Percentiles rank a stretch among this genome's conserved stretches.
These are phyloP conservation scores for Poecilobothrus nobilitatus DNA, from an alignment of 2,888 invertebrate species.

Conservation along the genomic window DNA sequence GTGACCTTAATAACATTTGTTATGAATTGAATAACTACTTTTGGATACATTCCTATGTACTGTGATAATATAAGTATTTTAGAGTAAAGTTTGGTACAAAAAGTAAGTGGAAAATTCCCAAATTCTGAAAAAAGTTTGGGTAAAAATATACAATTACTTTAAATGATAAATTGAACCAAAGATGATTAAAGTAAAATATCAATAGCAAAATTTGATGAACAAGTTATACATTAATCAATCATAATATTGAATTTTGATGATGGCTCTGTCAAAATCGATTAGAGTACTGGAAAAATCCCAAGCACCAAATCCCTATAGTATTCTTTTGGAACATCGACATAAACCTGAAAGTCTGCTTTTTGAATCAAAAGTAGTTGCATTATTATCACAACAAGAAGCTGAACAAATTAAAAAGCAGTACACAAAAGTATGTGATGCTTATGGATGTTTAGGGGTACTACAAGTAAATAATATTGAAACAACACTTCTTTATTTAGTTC, in stretches of 20 bases:
- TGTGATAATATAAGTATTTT: too few species aligned
- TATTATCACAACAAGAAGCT: conserved; percentile 61
- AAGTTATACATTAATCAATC: not conserved
- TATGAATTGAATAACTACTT: too few species aligned
- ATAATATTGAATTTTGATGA: conserved; percentile 34
- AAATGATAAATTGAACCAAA: not conserved
- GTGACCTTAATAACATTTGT: too few species aligned
- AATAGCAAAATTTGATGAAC: not conserved
- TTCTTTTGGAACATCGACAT: conserved; percentile 80
- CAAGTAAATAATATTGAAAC: conserved; percentile 78
- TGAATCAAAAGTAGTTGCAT: conserved; percentile 84
- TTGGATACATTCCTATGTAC: too few species aligned
- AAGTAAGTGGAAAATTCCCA: too few species aligned
- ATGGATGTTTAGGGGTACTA: conserved; percentile 91
- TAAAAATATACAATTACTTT: too few species aligned
- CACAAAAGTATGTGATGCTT: conserved; percentile 85
- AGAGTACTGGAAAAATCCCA: conserved; percentile 82
- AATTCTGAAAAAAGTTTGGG: too few species aligned
- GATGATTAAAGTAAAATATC: not conserved
- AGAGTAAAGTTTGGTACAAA: too few species aligned
- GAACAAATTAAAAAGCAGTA: conserved; percentile 84
- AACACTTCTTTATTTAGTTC: conserved; percentile 77
- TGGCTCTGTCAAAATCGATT: conserved; percentile 94
- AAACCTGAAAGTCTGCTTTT: conserved; percentile 80
- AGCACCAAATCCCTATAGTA: conserved; percentile 79